Evolutionary conservation across 1,140 invertebrate genomes (phyloP).

Genomic region (Neodiprion lecontei): DNA sequence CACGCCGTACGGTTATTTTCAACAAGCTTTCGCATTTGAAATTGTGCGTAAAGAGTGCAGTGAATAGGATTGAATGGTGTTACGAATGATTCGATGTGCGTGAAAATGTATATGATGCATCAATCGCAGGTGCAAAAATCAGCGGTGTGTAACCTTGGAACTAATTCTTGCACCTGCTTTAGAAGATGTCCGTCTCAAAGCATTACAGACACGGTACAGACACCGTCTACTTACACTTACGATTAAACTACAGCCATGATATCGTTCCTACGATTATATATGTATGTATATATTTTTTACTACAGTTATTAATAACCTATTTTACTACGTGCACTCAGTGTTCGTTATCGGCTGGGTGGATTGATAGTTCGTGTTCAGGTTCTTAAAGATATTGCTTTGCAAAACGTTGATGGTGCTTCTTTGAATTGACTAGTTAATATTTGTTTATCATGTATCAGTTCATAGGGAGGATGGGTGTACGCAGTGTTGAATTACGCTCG

Average conservation of each 20-base stretch:
- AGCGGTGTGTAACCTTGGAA: too few relatives aligned
- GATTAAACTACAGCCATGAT: not conserved
- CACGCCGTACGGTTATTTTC: not conserved
- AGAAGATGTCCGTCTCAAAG: not conserved
- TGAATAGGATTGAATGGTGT: not conserved
- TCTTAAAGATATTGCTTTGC: constrained; percentile 45
- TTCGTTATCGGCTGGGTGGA: not conserved
- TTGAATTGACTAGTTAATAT: constrained; percentile 48
- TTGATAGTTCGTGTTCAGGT: constrained; percentile 33
- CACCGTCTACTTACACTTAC: constrained; percentile 1
- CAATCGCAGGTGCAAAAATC: not conserved
- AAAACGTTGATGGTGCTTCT: constrained; percentile 48
- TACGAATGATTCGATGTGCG: constrained; percentile 7
- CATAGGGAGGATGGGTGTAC: not conserved
- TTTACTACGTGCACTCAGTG: not conserved
- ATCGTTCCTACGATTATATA: not conserved
- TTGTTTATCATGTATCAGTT: not conserved
- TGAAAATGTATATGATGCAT: not conserved
- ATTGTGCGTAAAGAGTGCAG: constrained; percentile 7
- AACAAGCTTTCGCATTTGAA: not conserved
- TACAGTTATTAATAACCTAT: not conserved
- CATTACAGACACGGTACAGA: not conserved
- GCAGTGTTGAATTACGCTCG: not conserved
- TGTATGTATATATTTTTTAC: not conserved
- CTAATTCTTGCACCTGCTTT: not conserved